phyloP scores from a whole-genome alignment of 2,113 vertebrate genomes.

The Sinocyclocheilus anshuiensis region DNA sequence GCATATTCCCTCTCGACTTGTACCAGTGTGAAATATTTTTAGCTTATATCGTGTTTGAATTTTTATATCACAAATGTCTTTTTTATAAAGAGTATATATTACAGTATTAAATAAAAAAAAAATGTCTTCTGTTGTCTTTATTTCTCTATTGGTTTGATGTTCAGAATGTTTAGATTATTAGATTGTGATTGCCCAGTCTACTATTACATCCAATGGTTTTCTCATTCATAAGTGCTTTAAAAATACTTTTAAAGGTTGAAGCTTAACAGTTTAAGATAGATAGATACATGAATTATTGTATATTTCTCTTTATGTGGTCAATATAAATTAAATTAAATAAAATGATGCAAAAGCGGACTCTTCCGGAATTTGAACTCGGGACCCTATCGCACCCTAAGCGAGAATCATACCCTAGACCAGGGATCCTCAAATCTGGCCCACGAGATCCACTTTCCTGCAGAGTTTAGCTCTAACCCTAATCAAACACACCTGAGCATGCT shows the following conservation, averaged over 20 bases:
- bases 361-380: constrained; percentile 85
- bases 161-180: background rate
- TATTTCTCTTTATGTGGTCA: background rate
- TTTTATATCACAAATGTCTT: constrained; percentile 55
- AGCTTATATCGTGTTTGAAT: constrained; percentile 52
- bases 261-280: background rate
- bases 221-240: too few species aligned
- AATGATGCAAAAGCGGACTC: constrained; percentile 64
- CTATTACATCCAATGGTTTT: too few species aligned
- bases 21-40: constrained; percentile 52
- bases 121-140: constrained; percentile 5
- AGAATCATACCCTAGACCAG: constrained; percentile 88
- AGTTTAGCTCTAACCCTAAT: too few species aligned
- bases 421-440: too few species aligned
- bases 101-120: constrained; percentile 39
- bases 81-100: constrained; percentile 57
- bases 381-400: constrained; percentile 86
- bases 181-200: background rate
- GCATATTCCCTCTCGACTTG: constrained; percentile 48
- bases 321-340: background rate
- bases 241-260: background rate
- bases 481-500: too few species aligned
- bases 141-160: background rate
- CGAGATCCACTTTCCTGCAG: too few species aligned
- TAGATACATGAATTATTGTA: background rate